Evolutionary conservation across 2,113 vertebrate genomes (phyloP), one percentile per base, ranked within the genome.

Genomic region (Eolophus roseicapilla): DNA sequence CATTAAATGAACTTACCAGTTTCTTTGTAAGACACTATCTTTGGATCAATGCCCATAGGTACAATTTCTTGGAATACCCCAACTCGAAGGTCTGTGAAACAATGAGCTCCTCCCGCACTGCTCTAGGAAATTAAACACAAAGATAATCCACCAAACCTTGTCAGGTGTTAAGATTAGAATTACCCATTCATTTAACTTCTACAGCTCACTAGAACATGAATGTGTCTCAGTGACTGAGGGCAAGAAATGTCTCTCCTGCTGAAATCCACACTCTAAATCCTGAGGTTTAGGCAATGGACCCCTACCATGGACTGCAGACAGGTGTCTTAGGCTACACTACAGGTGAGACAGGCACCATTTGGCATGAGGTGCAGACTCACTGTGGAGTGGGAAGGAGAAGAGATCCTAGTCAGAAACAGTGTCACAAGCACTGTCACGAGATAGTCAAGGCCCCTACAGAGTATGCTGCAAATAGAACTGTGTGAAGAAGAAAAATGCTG

Each of bases 51-150:
- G 83, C 99, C 99, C 99, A 99, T 98, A 31, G 99, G 99, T 84
- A 99, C 99, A 6, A 99, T 99, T 97, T 99, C 99, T 97, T 98
- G 98, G 95, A 98, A 99, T 62, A 99, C 98, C 17, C 99, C 99
- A 73, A 99, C 98, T 95, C 98, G 98, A 84, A 99, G 97, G 46
- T 98, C 98, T 73, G 98, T 97, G 91, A 99, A 99, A 97, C 99
- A 99, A 69, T 98, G 96, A 57, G 98, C 98, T 78, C 99, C 98
- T 33, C 99, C 99, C 71, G 98, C 97, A 96, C 99, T 99, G 77
- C 94, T 98, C 99, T 99, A 96, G 81, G 88, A 95, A 96, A 94
- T 41, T 13, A 90, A 92, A 95, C 83, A 97, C 19, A 96, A 93
- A 76, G 92, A 73, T 18, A 90, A 60, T 29, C 12, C 20, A 81